phyloP scores from a whole-genome alignment of 2,888 invertebrate species.

The Kryphioiulus occultus region DNA sequence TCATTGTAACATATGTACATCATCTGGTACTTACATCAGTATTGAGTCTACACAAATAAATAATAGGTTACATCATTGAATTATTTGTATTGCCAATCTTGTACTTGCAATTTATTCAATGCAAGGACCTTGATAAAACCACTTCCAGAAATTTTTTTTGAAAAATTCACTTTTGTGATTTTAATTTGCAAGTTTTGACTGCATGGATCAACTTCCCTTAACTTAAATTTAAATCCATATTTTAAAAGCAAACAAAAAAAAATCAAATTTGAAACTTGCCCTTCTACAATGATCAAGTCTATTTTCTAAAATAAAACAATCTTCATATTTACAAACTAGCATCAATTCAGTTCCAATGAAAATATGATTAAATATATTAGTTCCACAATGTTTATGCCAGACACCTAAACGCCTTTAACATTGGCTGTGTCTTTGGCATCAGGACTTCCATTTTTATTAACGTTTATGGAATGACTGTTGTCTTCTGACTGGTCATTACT shows the following conservation, averaged over 20 bases:
- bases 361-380: not conserved
- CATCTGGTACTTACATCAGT: not conserved
- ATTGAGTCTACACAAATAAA: not conserved
- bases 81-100: not conserved
- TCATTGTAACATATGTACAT: not conserved
- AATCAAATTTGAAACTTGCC: not conserved
- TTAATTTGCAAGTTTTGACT: not conserved
- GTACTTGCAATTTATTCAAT: not conserved
- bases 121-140: not conserved
- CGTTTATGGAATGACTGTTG: not conserved
- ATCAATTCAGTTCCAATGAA: not conserved
- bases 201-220: not conserved
- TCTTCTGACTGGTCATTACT: not conserved
- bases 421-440: not conserved
- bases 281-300: not conserved
- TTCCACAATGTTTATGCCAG: not conserved
- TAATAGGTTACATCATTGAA: not conserved
- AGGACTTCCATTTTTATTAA: slow-evolving; percentile 9
- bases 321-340: not conserved
- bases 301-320: not conserved
- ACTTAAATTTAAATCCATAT: not conserved
- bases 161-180: not conserved
- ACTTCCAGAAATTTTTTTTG: not conserved
- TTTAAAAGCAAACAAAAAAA: not conserved
- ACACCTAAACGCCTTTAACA: not conserved